phyloP scores from a whole-genome alignment of 1,140 invertebrate genomes.

The Parasteatoda tepidariorum region DNA sequence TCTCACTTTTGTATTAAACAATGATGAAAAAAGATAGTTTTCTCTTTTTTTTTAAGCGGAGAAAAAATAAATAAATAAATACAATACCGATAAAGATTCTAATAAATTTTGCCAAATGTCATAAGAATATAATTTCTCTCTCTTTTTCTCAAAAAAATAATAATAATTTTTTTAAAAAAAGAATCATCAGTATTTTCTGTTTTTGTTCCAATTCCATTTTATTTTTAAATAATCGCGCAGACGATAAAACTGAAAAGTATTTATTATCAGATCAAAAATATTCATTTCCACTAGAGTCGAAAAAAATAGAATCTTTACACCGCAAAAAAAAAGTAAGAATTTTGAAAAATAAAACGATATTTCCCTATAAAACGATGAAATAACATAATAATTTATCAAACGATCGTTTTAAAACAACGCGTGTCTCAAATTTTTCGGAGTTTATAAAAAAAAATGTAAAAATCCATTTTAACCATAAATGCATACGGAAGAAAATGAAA shows the following conservation, averaged over 20 bases:
- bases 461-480: background rate
- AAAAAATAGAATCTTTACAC: background rate
- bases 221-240: background rate
- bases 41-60: no score
- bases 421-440: background rate
- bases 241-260: background rate
- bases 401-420: constrained; percentile 11
- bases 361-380: constrained; percentile 10
- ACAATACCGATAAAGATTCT: no score
- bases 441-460: constrained; percentile 8
- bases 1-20: no score
- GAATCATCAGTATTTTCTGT: background rate
- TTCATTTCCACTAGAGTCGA: background rate
- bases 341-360: background rate
- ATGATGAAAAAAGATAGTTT: no score
- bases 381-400: constrained; percentile 21
- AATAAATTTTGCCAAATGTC: no score
- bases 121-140: no score
- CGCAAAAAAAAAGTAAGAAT: background rate
- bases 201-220: background rate
- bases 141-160: no score
- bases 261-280: constrained; percentile 19
- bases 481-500: background rate
- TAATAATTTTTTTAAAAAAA: no score
- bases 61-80: no score